These are phyloP conservation scores for Lithophane semibrunnea DNA, from an alignment of 2,888 invertebrate species.

Conservation along the genomic window DNA sequence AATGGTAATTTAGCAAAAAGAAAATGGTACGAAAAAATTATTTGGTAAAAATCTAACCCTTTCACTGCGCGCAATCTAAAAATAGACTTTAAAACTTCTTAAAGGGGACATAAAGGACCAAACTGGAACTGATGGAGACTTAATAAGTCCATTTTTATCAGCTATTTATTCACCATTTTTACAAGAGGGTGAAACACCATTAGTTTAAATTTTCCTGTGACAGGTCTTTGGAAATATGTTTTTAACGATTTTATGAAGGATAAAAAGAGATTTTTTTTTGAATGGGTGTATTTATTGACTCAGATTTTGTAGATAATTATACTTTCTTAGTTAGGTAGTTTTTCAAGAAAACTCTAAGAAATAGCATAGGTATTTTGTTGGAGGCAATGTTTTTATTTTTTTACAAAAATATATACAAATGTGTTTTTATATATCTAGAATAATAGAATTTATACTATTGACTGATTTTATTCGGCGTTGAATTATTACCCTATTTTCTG, in stretches of 20 bases:
- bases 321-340: no score
- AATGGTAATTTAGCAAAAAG: no score
- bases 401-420: no score
- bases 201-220: slow-evolving; percentile 77
- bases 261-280: slow-evolving; percentile 30
- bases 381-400: no score
- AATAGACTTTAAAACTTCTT: slow-evolving; percentile 23
- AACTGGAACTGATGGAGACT: slow-evolving; percentile 71
- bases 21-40: no score
- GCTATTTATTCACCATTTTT: slow-evolving; percentile 68
- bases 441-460: no score
- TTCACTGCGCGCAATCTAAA: background rate
- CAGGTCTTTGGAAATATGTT: slow-evolving; percentile 66
- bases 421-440: no score
- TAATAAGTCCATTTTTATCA: slow-evolving; percentile 77
- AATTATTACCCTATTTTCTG: slow-evolving; percentile 51
- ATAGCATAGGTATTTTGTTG: no score
- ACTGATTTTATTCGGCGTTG: slow-evolving; percentile 21
- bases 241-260: slow-evolving; percentile 34
- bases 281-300: slow-evolving; percentile 37
- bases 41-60: slow-evolving; percentile 10
- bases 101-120: slow-evolving; percentile 31
- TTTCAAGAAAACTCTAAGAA: no score
- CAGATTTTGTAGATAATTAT: no score
- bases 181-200: slow-evolving; percentile 72